Evolutionary conservation across 2,113 vertebrate species (phyloP), one percentile per base, ranked within the genome.

Genomic region (Cisticola juncidis): DNA sequence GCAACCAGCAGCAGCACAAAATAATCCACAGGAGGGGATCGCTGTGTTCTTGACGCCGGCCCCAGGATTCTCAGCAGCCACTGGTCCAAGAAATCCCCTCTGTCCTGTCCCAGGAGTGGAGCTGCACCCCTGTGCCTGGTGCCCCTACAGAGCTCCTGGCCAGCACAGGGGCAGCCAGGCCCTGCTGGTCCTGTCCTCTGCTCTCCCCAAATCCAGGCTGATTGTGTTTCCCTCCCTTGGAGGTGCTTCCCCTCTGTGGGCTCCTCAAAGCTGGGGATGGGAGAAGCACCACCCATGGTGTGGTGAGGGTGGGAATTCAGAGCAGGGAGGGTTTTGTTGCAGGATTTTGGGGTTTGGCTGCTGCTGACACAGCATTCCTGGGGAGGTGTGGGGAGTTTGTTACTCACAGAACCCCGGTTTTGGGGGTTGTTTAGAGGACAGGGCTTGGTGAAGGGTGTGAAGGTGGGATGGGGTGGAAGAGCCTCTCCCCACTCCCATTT

Each of bases 1-100:
- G 79, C 97, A 95, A 56, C 42, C 87, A 90, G 57, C 36, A 33
- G 88, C 86, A 94, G 95, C 91, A 94, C 77, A 85, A 71, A 81
- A 72, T 40, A 90, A 95, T 71, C 62, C 69, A 47, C 48, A 57
- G 44, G 42, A 72, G 74, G 17, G 73, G 78, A 70, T 83, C 45
- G 25, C 70, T 17, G 23, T 23, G 62, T 42, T 79, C 91, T 68
- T 28, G 42, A 36, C 3, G 14, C n/a, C 42, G 45, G 11, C 25
- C 12, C 26, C 66, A 83, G 71, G 35, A 16, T 83, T 95, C 85
- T 82, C 91, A 95, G 94, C 62, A 69, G 9, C 33, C 51, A 56
- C 35, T 45, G 45, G 65, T 47, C 65, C 80, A 47, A 80, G 84
- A 60, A 88, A 70, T 73, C 12, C 2, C 31, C 4, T 31, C 38